Conservation (phyloP, 2,797 vertebrate species). For the Amphiprion clarkii region DNA sequence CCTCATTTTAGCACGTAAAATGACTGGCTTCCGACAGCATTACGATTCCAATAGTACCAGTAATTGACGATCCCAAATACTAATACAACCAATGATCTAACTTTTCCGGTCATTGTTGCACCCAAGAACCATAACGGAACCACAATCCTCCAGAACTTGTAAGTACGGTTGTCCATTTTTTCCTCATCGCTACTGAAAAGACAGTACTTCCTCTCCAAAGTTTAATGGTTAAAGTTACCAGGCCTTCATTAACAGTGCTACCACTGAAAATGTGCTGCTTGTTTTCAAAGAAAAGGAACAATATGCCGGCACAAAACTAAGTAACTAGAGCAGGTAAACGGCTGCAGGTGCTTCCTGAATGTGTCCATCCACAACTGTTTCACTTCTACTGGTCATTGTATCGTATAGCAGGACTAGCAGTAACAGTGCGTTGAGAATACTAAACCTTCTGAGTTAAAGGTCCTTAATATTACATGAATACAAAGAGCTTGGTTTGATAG, state of each 20-base stretch:
- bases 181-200: conserved; percentile 29
- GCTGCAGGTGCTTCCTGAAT: conserved; percentile 58
- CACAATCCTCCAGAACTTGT: conserved; percentile 38
- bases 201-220: conserved; percentile 41
- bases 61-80: conserved; percentile 68
- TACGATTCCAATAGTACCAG: conserved; percentile 84
- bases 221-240: conserved; percentile 51
- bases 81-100: conserved; percentile 28
- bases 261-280: conserved; percentile 60
- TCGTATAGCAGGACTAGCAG: conserved; percentile 68
- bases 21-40: conserved; percentile 78
- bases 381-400: conserved; percentile 58
- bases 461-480: conserved; percentile 79
- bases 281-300: conserved; percentile 44
- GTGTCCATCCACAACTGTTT: conserved; percentile 54
- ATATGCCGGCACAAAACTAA: conserved; percentile 65
- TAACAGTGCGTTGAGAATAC: conserved; percentile 69
- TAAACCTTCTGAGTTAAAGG: conserved; percentile 72
- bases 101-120: conserved; percentile 25
- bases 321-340: conserved; percentile 65
- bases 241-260: conserved; percentile 64
- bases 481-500: conserved; percentile 75
- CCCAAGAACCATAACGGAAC: conserved; percentile 49
- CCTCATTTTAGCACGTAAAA: conserved; percentile 72
- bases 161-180: conserved; percentile 25